A percentile compares a stretch with the other conserved stretches of the same genome.
phyloP scores from a whole-genome alignment of 1,140 invertebrate genomes.

The Drosophila lacteicornis region DNA sequence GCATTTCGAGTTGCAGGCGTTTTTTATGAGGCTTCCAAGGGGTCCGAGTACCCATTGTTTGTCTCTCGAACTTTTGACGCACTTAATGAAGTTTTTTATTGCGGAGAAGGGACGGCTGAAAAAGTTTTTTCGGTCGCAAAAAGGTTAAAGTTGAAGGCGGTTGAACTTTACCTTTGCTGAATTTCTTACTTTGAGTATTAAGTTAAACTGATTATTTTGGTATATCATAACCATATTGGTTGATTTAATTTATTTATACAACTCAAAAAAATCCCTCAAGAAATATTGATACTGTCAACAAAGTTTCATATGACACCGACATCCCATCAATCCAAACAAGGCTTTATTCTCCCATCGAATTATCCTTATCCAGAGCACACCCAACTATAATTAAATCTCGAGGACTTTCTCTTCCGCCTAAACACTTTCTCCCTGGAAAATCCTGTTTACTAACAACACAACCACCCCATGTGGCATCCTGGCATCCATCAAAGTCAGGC shows the following conservation, averaged over 20 bases:
- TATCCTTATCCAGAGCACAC: conserved; percentile 22
- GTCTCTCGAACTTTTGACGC: conserved; percentile 40
- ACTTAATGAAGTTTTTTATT: conserved; percentile 56
- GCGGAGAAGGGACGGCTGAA: not conserved
- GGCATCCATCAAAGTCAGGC: conserved; percentile 66
- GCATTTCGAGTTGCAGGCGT: conserved; percentile 40
- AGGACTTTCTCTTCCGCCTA: conserved; percentile 39
- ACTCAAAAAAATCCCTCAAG: not conserved
- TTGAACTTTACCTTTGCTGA: conserved; percentile 2
- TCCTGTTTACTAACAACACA: not conserved
- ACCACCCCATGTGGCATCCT: conserved; percentile 10
- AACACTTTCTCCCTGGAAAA: conserved; percentile 42
- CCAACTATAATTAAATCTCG: conserved; percentile 47
- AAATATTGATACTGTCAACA: not conserved
- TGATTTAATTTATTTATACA: not conserved
- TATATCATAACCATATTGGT: not conserved
- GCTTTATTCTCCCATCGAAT: conserved; percentile 7
- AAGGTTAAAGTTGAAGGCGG: conserved; percentile 20
- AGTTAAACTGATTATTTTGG: not conserved
- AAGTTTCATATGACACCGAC: conserved; percentile 5
- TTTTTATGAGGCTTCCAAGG: conserved; percentile 68
- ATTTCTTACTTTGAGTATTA: not conserved
- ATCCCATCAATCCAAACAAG: conserved; percentile 40
- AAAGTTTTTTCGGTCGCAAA: not conserved
- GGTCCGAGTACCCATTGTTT: conserved; percentile 51